Conservation (phyloP, 1,140 invertebrate genomes). For the Listronotus oregonensis region DNA sequence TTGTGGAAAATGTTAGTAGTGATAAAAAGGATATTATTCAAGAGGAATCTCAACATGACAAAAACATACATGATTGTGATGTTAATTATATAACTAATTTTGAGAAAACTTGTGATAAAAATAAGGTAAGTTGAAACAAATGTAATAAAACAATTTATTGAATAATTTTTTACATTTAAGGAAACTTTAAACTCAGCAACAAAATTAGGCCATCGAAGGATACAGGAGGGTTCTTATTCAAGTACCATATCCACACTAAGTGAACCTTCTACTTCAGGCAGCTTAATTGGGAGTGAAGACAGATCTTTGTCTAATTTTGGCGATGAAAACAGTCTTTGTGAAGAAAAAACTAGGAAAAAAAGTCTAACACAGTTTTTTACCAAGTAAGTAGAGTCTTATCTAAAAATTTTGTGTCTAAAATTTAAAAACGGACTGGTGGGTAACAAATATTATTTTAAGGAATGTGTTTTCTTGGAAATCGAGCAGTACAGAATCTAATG, state of each 20-base stretch:
- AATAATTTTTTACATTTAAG: conserved; percentile 30
- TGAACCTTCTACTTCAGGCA: conserved; percentile 59
- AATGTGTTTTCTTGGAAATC: conserved; percentile 69
- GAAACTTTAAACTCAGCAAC: conserved; percentile 44
- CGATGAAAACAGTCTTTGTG: conserved; percentile 30
- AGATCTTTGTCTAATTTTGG: conserved; percentile 47
- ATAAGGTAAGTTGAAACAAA: not conserved
- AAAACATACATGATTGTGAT: conserved; percentile 10
- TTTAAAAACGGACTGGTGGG: not conserved
- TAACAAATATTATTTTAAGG: conserved; percentile 59
- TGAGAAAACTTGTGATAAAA: conserved; percentile 23
- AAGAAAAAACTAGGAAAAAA: conserved; percentile 51
- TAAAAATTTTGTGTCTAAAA: not conserved
- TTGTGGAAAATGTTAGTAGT: conserved; percentile 40
- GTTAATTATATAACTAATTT: conserved; percentile 25
- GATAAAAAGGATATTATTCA: conserved; percentile 34
- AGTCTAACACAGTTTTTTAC: conserved; percentile 55
- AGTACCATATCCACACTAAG: conserved; percentile 61
- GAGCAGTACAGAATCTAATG: conserved; percentile 43
- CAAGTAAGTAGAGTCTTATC: conserved; percentile 40
- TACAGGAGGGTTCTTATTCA: conserved; percentile 58
- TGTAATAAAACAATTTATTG: not conserved
- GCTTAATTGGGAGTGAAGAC: conserved; percentile 58
- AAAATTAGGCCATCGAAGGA: conserved; percentile 57
- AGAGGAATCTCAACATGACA: conserved; percentile 35